A percentile compares a stretch with the other conserved stretches of the same genome.
Evolutionary conservation across 2,113 vertebrate genomes (phyloP).

Genomic region (Azemiops feae): DNA sequence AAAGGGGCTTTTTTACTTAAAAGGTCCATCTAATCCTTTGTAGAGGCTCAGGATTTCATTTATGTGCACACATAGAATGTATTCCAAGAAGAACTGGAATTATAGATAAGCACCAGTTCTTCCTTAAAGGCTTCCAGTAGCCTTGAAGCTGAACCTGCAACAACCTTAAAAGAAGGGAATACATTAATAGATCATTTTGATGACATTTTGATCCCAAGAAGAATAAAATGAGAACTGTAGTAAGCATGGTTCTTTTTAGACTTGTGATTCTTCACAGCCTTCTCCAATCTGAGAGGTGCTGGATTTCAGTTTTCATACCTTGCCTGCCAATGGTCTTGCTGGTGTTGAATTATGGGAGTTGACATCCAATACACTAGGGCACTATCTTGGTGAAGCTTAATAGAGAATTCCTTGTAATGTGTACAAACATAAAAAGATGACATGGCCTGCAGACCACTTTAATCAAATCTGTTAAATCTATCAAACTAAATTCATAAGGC

Average conservation of each 20-base stretch:
- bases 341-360: background rate
- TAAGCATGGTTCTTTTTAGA: background rate
- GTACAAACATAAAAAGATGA: background rate
- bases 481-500: background rate
- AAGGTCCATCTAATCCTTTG: background rate
- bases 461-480: background rate
- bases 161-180: background rate
- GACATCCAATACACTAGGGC: background rate
- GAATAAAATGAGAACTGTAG: background rate
- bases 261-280: too few relatives aligned
- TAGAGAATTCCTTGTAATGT: too few relatives aligned
- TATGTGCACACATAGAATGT: background rate
- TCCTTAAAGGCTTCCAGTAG: background rate
- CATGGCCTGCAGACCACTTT: background rate
- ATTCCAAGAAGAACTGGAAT: background rate
- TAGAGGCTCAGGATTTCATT: background rate
- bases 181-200: background rate
- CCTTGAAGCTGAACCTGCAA: background rate
- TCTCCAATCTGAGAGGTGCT: background rate
- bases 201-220: too few relatives aligned
- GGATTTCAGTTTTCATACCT: background rate
- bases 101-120: background rate
- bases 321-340: background rate
- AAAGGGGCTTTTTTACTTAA: background rate
- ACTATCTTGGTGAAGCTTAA: background rate